Evolutionary conservation across 37 sponge, comb jelly and placozoan genomes (phyloP).

Genomic region (Chondrosia reniformis): DNA sequence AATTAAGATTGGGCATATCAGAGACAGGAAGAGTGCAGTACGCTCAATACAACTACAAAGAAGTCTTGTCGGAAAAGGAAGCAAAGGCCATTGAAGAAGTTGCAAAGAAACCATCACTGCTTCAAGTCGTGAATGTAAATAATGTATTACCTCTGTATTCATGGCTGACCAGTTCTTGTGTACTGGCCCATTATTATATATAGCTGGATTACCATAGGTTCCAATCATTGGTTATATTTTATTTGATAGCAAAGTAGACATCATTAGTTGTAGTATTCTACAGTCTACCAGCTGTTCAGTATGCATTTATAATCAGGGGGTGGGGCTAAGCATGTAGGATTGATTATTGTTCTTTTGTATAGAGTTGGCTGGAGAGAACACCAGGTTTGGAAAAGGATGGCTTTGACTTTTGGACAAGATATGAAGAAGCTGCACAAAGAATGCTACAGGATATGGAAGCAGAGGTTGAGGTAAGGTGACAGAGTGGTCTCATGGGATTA

Average conservation of each 20-base stretch:
- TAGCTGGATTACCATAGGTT: too few species aligned
- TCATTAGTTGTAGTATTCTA: too few species aligned
- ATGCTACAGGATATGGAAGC: slow-evolving; percentile 20
- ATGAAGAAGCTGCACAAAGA: slow-evolving; percentile 24
- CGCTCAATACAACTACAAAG: neutral
- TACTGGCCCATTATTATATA: too few species aligned
- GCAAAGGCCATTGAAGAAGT: neutral
- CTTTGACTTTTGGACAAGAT: slow-evolving; percentile 33
- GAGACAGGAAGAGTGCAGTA: slow-evolving; percentile 11
- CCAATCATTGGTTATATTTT: too few species aligned
- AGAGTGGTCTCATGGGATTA: too few species aligned
- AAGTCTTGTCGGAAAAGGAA: neutral
- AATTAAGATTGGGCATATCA: slow-evolving; percentile 36
- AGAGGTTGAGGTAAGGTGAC: slow-evolving; percentile 10
- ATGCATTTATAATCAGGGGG: neutral
- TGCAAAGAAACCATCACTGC: neutral
- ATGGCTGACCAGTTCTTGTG: too few species aligned
- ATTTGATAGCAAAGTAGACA: too few species aligned
- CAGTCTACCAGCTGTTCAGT: too few species aligned
- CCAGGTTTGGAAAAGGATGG: slow-evolving; percentile 56
- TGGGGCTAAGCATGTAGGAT: neutral
- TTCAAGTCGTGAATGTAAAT: neutral
- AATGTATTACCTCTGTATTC: too few species aligned
- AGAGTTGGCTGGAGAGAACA: slow-evolving; percentile 59
- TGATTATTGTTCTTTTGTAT: neutral